These are phyloP conservation scores for Thunnus thynnus DNA, from an alignment of 2,113 vertebrate genomes.

Conservation along the genomic window DNA sequence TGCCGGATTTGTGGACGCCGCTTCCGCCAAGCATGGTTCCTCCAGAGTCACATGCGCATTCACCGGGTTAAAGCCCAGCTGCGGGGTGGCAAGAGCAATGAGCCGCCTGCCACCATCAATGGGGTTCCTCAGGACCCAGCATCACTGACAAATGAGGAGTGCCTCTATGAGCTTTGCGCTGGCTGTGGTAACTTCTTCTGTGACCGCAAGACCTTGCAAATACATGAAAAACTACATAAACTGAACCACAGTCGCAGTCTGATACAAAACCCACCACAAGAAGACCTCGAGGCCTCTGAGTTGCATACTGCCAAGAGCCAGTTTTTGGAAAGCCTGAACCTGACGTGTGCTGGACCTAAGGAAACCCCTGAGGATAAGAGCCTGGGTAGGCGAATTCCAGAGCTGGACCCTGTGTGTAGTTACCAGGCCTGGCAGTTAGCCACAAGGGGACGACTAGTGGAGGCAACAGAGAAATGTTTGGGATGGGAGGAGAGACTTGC, in stretches of 20 bases:
- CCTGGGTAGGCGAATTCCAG: conserved; percentile 87
- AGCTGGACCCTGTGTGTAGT: conserved; percentile 95
- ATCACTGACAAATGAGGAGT: conserved; percentile 88
- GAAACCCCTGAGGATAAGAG: conserved; percentile 69
- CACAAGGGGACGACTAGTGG: conserved; percentile 92
- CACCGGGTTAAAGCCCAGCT: conserved; percentile 91
- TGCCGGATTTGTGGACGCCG: conserved; percentile 96
- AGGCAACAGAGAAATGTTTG: conserved; percentile 90
- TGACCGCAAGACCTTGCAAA: conserved; percentile 89
- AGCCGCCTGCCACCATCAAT: conserved; percentile 91
- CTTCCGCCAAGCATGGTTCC: conserved; percentile 98
- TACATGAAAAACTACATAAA: conserved; percentile 90
- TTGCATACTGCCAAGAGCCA: conserved; percentile 76
- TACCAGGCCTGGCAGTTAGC: conserved; percentile 97
- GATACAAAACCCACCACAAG: conserved; percentile 36
- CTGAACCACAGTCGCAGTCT: conserved; percentile 40
- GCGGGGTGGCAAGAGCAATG: conserved; percentile 80
- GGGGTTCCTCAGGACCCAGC: conserved; percentile 90
- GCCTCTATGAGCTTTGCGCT: conserved; percentile 94
- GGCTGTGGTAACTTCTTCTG: conserved; percentile 96
- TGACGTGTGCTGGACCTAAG: conserved; percentile 79
- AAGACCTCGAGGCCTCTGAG: conserved; percentile 44
- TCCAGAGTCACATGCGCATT: conserved; percentile 98
- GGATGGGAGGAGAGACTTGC: conserved; percentile 91
- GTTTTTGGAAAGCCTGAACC: conserved; percentile 89